Percentiles rank a stretch among this genome's conserved stretches.
phyloP scores from a whole-genome alignment of 2,888 invertebrate genomes.

The Dinocampus coccinellae region DNA sequence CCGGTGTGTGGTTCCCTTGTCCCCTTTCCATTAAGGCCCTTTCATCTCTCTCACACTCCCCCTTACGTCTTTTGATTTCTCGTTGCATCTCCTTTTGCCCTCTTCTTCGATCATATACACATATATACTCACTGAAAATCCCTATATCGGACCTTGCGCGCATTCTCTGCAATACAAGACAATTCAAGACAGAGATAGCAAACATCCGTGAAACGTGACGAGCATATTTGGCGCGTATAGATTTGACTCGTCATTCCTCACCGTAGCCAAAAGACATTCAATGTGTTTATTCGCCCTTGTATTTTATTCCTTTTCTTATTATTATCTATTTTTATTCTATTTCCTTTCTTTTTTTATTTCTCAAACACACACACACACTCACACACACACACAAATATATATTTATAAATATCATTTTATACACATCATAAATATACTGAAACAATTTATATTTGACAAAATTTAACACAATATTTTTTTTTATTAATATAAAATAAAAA shows the following conservation, averaged over 20 bases:
- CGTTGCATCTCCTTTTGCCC: slow-evolving; percentile 37
- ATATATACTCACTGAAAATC: slow-evolving; percentile 26
- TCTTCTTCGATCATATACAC: slow-evolving; percentile 42
- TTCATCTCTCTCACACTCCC: background rate
- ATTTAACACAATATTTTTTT: background rate
- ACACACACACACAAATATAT: too few relatives aligned
- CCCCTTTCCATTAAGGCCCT: slow-evolving; percentile 26
- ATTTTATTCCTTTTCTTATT: slow-evolving; percentile 5
- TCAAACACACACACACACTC: background rate
- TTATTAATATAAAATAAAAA: background rate
- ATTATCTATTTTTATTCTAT: too few relatives aligned
- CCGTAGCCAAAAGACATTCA: slow-evolving; percentile 55
- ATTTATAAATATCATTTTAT: background rate
- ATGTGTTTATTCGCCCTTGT: slow-evolving; percentile 25
- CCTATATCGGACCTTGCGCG: slow-evolving; percentile 10
- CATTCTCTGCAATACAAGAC: background rate
- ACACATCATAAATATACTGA: background rate
- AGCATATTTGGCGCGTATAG: slow-evolving; percentile 64
- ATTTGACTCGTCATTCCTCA: slow-evolving; percentile 63
- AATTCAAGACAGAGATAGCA: slow-evolving; percentile 56
- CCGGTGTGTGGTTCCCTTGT: slow-evolving; percentile 23
- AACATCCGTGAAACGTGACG: slow-evolving; percentile 62
- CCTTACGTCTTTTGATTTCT: slow-evolving; percentile 2
- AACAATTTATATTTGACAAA: background rate
- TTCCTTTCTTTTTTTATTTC: background rate